Evolutionary conservation across 1,140 invertebrate species (phyloP).

Genomic region (Argopecten irradians): DNA sequence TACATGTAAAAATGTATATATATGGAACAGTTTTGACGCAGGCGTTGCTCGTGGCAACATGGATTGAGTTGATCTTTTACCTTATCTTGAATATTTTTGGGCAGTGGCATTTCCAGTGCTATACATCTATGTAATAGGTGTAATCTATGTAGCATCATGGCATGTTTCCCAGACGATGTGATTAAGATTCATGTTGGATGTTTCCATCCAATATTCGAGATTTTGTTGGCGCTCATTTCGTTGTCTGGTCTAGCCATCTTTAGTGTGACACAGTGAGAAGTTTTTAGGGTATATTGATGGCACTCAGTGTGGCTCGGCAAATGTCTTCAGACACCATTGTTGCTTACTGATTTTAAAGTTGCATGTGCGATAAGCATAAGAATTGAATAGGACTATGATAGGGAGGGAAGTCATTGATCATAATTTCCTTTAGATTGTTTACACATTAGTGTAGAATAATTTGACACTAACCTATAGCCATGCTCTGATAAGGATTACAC

Average conservation of each 20-base stretch:
- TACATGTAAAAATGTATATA: not conserved
- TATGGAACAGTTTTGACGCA: not conserved
- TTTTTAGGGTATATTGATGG: slow-evolving; percentile 16
- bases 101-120: not conserved
- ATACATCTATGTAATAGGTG: not conserved
- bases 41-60: not conserved
- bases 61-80: not conserved
- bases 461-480: not conserved
- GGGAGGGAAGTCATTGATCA: not conserved
- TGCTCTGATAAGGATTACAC: not conserved
- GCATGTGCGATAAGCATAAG: slow-evolving; percentile 9
- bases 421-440: not conserved
- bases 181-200: slow-evolving; percentile 9
- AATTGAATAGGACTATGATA: not conserved
- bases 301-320: not conserved
- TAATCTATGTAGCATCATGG: not conserved
- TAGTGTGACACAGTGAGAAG: slow-evolving; percentile 14
- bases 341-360: not conserved
- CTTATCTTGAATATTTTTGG: not conserved
- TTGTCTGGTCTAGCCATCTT: slow-evolving; percentile 21
- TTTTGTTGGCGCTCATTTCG: not conserved
- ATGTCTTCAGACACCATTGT: slow-evolving; percentile 14
- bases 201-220: not conserved
- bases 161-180: slow-evolving; percentile 15
- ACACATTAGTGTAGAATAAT: not conserved